Evolutionary conservation across 2,797 vertebrate species (phyloP).

Genomic region (Enteromius unitaeniatus): DNA sequence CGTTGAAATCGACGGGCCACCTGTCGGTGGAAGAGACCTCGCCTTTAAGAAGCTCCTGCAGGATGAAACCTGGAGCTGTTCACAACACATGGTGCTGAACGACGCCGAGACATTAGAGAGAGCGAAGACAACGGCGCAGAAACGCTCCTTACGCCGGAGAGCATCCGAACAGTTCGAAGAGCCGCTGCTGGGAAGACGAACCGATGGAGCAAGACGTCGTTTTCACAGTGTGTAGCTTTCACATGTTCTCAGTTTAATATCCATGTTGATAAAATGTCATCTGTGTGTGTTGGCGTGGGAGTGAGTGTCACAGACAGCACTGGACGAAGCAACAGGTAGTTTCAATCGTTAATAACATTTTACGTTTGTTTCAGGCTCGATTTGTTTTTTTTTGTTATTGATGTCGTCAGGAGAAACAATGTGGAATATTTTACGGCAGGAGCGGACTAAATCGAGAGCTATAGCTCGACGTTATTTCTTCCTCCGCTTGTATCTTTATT

Average conservation of each 20-base stretch:
- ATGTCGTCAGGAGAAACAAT: neutral
- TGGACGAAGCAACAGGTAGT: constrained; percentile 56
- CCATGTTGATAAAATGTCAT: constrained; percentile 38
- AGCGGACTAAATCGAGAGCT: neutral
- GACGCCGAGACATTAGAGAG: constrained; percentile 24
- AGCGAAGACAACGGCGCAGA: neutral
- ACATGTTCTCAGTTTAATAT: constrained; percentile 39
- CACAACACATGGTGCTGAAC: constrained; percentile 66
- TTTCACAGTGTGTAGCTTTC: constrained; percentile 43
- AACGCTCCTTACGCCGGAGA: neutral
- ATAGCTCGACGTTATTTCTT: neutral
- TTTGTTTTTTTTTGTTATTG: neutral
- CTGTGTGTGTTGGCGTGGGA: constrained; percentile 29
- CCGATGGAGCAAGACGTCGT: constrained; percentile 19
- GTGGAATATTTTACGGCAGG: neutral
- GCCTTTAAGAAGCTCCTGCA: constrained; percentile 83
- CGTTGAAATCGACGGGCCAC: constrained; percentile 80
- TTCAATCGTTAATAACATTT: neutral
- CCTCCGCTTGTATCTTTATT: neutral
- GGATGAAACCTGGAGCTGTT: constrained; percentile 69
- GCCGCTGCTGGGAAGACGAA: neutral
- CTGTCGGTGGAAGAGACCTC: constrained; percentile 74
- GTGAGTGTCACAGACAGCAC: constrained; percentile 30
- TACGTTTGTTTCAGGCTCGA: neutral
- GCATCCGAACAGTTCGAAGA: neutral